Base-by-base conservation (phyloP, 2,113 vertebrate species). In the Geococcyx californianus region DNA sequence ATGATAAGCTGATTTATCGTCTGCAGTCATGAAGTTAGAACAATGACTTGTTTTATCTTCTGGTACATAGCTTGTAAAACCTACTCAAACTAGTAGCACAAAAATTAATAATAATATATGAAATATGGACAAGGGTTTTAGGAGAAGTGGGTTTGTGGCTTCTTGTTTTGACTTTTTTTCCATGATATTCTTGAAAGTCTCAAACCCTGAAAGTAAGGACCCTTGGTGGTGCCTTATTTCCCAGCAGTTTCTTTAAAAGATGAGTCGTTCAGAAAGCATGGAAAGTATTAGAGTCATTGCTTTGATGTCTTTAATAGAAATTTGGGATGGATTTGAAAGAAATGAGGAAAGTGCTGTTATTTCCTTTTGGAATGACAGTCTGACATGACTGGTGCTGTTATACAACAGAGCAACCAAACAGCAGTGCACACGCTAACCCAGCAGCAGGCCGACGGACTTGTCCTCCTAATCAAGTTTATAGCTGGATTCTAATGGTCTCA, bases 241-340 rank as follows among this genome's bases (percentile, higher is more conserved):
- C 69, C 75, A 91, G 89, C 59, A 91, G 52, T 80, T 96, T 92
- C 86, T 87, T 81, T 92, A 29, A n/a, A 93, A 72, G 86, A 80
- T 82, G 86, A 90, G 75, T 92, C 5, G 10, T 73, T 90, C 4
- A 3, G 89, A 92, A 95, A 93, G 84, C 69, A 95, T 49, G 87
- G 93, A 59, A 94, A 95, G 76, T 66, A 96, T 95, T 79, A 90
- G 18, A 84, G 49, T 62, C 36, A 84, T 81, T 76, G 60, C 88
- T 97, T 96, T 97, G 90, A 96, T 93, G 93, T 92, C 58, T 81
- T 52, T 76, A 91, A 88, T 55, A 90, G 91, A 90, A 97, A 90
- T 90, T 93, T 87, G 84, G 88, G 88, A 82, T 68, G 62, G 58
- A 90, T 94, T 90, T 94, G 84, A 84, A 93, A 88, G 73, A 47